Evolutionary conservation across 2,797 vertebrate genomes (phyloP), one percentile per base, ranked within the genome.

Genomic region (Myotis pilosus): DNA sequence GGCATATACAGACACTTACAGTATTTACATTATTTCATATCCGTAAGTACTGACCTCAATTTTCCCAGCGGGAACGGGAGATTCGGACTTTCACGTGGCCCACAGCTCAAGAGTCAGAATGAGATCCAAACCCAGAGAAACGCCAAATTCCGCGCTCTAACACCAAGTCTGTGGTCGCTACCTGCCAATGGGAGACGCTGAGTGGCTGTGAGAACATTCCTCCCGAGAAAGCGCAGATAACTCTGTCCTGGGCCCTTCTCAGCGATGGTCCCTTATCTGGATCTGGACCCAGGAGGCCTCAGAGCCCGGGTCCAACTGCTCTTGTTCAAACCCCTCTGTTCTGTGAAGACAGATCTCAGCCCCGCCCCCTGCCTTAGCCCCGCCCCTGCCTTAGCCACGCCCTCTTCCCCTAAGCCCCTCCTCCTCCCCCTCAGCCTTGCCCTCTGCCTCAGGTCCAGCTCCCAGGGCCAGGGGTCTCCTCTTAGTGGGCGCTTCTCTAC

Each of bases 401-500:
- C 25, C 60, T 62, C 60, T 30, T n/a, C 11, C n/a, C 15, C 16
- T 20, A 8, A 33, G 64, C n/a, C n/a, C n/a, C 3, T 17, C 64
- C n/a, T 1, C 9, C 69, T 38, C n/a, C 16, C 5, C 30, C 55
- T 57, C 55, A 23, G 55, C 22, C 55, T 9, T 57, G 55, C 51
- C 30, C 41, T 2, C 41, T 22, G 38, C 23, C 30, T 53, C 20
- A 3, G 10, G 47, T 6, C 75, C 3, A 38, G 23, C n/a, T 22
- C 44, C 38, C 76, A 30, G 57, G 5, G 33, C 76, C 38, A 15
- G 91, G 7, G 33, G 9, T 53, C 53, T 71, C 19, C 84, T 25
- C 9, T 0, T 3, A 11, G 6, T 0, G 4, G 16, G 13, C 0
- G 1, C 3, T 4, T 44, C 64, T 38, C 20, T 10, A n/a, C 74